Percentiles rank a stretch among this genome's conserved stretches.
phyloP scores from a whole-genome alignment of 2,888 invertebrate genomes.

The Baronia brevicornis region DNA sequence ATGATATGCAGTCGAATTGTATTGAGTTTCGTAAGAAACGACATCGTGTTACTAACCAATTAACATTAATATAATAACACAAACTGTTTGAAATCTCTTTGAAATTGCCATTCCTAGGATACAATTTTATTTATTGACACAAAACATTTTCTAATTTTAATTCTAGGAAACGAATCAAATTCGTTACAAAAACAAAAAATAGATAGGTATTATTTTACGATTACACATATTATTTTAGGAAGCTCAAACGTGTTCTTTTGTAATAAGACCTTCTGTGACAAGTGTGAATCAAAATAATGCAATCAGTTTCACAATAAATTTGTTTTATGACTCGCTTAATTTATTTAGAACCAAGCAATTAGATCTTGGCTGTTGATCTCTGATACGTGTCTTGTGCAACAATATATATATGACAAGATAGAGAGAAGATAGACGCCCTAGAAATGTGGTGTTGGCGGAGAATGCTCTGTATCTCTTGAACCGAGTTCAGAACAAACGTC shows the following conservation, averaged over 20 bases:
- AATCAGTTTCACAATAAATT: conserved; percentile 8
- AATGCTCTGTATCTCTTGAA: too few species aligned
- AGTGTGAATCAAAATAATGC: background rate
- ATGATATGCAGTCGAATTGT: conserved; percentile 2
- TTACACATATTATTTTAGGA: too few species aligned
- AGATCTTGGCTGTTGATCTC: conserved; percentile 4
- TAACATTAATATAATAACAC: conserved; percentile 12
- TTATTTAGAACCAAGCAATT: conserved; percentile 3
- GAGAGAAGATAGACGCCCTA: too few species aligned
- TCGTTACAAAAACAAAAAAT: too few species aligned
- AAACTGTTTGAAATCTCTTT: conserved; percentile 12
- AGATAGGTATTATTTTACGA: too few species aligned
- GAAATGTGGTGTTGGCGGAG: too few species aligned
- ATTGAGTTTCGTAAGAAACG: background rate
- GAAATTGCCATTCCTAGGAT: too few species aligned
- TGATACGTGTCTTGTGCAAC: too few species aligned
- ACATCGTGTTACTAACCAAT: conserved; percentile 13
- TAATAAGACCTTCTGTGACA: background rate
- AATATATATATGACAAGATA: too few species aligned
- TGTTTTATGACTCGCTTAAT: conserved; percentile 3
- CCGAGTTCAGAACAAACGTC: too few species aligned
- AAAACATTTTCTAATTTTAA: conserved; percentile 8
- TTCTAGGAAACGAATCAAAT: too few species aligned
- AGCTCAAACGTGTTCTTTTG: background rate
- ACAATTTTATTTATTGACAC: too few species aligned